Conservation (phyloP, 1,140 invertebrate species). For the Propsilocerus akamusi region DNA sequence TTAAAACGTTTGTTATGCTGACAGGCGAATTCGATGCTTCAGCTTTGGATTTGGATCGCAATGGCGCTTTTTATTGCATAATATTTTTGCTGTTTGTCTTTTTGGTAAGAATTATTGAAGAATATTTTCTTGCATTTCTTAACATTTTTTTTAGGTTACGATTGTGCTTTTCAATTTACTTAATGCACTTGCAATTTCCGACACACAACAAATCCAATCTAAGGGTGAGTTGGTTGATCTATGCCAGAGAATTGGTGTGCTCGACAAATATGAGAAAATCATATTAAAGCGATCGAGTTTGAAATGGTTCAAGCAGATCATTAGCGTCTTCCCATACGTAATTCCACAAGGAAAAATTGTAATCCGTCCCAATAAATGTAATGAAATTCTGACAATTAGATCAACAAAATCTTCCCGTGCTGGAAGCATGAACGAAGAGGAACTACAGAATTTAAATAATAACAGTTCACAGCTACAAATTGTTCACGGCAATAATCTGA, state of each 20-base stretch:
- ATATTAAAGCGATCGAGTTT: neutral
- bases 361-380: neutral
- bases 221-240: neutral
- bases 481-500: neutral
- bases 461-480: neutral
- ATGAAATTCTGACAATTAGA: neutral
- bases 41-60: slow-evolving; percentile 46
- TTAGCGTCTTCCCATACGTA: neutral
- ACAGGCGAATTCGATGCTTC: slow-evolving; percentile 65
- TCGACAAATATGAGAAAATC: neutral
- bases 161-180: slow-evolving; percentile 64
- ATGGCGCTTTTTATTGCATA: slow-evolving; percentile 36
- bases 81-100: slow-evolving; percentile 63
- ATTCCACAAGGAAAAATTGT: neutral
- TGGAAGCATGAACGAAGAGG: neutral
- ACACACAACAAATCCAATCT: slow-evolving; percentile 15
- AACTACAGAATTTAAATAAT: neutral
- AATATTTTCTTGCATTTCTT: too few relatives aligned
- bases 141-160: too few relatives aligned
- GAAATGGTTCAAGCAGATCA: neutral
- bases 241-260: neutral
- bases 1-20: slow-evolving; percentile 68
- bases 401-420: neutral
- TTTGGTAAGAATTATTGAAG: too few relatives aligned
- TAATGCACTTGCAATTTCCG: slow-evolving; percentile 63